Evolutionary conservation across 1,140 invertebrate genomes (phyloP).

Genomic region (Trichomalopsis sarcophagae): DNA sequence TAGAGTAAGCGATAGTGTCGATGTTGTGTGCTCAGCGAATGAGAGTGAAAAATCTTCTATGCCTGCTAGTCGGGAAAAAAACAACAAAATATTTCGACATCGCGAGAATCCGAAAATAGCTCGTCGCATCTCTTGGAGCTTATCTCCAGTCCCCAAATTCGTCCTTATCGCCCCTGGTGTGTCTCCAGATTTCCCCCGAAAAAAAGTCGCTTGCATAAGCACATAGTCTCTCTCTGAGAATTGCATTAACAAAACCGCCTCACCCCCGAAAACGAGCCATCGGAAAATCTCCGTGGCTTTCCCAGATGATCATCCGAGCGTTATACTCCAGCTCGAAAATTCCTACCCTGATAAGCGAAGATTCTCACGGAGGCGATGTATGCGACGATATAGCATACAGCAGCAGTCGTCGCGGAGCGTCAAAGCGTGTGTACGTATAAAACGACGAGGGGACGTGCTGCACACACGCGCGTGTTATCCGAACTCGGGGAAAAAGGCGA

Average conservation of each 20-base stretch:
- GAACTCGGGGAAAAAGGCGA: conserved; percentile 17
- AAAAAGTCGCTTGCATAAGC: no score
- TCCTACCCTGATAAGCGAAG: not conserved
- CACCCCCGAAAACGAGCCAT: not conserved
- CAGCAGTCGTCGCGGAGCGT: not conserved
- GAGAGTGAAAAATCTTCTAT: no score
- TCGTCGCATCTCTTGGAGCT: no score
- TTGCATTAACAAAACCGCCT: no score
- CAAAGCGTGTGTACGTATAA: not conserved
- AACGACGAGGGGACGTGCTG: not conserved
- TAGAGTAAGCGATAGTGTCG: not conserved
- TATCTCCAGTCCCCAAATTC: no score
- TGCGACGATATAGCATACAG: not conserved
- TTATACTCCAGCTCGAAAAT: not conserved
- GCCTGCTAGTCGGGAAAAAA: no score
- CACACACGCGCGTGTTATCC: not conserved
- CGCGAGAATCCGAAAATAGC: no score
- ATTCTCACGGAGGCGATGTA: not conserved
- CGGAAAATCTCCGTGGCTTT: not conserved
- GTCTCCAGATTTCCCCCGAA: no score
- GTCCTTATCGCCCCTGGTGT: no score
- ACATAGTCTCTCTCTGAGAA: no score
- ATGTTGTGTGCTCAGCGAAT: no score
- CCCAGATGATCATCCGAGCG: not conserved
- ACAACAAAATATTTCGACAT: no score